Percentiles rank a stretch among this genome's conserved stretches.
Evolutionary conservation across 2,888 invertebrate species (phyloP).

Genomic region (Odontocerum albicorne): DNA sequence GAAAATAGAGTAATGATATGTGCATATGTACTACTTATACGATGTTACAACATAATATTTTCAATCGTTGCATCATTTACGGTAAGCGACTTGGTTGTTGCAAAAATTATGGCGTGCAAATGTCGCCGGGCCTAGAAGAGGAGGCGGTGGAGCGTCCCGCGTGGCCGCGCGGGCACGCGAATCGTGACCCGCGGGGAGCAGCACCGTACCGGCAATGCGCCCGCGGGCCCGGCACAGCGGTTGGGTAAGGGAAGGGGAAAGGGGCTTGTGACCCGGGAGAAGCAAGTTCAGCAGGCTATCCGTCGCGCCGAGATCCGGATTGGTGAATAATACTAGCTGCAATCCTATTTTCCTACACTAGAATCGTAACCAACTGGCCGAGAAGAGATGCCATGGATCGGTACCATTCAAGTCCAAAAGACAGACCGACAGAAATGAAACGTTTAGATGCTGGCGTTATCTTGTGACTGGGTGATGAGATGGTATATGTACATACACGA

Average conservation of each 20-base stretch:
- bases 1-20: neutral
- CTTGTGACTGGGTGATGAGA: too few species aligned
- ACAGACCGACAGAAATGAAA: too few species aligned
- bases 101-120: neutral
- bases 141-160: conserved; percentile 1
- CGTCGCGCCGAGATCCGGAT: conserved; percentile 1
- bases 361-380: too few species aligned
- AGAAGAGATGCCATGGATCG: too few species aligned
- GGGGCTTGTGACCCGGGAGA: conserved; percentile 2
- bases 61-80: neutral
- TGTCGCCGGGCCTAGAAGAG: neutral
- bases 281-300: conserved; percentile 21
- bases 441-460: too few species aligned
- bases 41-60: neutral
- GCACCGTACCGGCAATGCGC: neutral
- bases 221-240: neutral
- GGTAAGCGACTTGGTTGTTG: conserved; percentile 2
- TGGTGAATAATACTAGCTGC: neutral
- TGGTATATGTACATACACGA: too few species aligned
- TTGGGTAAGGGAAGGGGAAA: neutral
- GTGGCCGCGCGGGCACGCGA: conserved; percentile 15
- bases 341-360: too few species aligned
- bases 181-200: conserved; percentile 15
- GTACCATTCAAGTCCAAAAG: too few species aligned
- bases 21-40: neutral